Evolutionary conservation across 2,113 vertebrate species (phyloP), one percentile per base, ranked within the genome.

Genomic region (Pyrgilauda ruficollis): DNA sequence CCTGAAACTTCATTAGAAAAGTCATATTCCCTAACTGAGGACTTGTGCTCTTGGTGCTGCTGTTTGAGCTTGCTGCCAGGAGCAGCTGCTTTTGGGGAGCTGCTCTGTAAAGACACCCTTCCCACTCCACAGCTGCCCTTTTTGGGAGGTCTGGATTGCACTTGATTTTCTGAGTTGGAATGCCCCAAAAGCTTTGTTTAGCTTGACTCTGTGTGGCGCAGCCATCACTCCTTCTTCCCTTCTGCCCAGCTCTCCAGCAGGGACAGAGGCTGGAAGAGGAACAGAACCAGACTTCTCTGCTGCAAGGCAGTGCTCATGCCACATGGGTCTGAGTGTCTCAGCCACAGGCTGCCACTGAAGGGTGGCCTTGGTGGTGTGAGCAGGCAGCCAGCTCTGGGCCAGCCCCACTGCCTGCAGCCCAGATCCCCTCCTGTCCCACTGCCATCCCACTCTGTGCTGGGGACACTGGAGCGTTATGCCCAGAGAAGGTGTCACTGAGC

Each of bases 321-420:
- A 33, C 37, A 14, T 5, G 17, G 26, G 16, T 30, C n/a, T 0
- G 7, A 46, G 63, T n/a, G 43, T 33, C 37, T 49, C 0, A 0
- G 53, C 28, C 2, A 1, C 11, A 17, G 1, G 9, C 83, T 73
- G 74, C 22, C n/a, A 18, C 41, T 2, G 28, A 74, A 31, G 33
- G 28, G 11, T 61, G 55, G 35, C 35, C 33, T 28, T 64, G 67
- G 50, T 37, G 46, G 30, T 28, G 78, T 33, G 43, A 87, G 66
- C 59, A 13, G 31, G 28, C 33, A 46, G 50, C 50, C 50, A 27
- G n/a, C 43, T 44, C 52, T 37, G 56, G n/a, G 37, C 62, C 73
- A 84, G 63, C 43, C 50, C 50, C 15, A 7, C 49, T 80, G 43
- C 49, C 66, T 43, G 58, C 43, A 56, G 30, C 50, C 49, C 66